Base-by-base conservation (phyloP, 2,888 invertebrate species). In the Cremastinae sp. region DNA sequence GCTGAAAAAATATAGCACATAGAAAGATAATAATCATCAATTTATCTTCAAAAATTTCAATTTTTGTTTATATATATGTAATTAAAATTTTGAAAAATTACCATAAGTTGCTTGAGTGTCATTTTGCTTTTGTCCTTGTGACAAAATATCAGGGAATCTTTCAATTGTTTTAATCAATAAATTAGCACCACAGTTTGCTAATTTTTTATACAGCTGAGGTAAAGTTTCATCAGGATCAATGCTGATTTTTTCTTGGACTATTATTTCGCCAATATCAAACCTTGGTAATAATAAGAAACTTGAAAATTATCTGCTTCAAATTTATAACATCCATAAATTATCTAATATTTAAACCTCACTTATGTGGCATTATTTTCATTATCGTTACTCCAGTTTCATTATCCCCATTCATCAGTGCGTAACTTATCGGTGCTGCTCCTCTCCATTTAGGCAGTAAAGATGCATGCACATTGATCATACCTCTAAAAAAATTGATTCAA, bases 391-490 rank as follows among this genome's bases (percentile, higher is more conserved):
- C 98, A 7, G 97, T 96, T 79, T 91, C 90, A 9, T 88, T 85
- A 87, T 98, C 98, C 9, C 96, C 97, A 87, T 95, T 93, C 83
- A 97, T 92, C 61, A 98, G 90, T 0, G 97, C 93, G 90, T 97
- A 93, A 64, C 96, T 93, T 56, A 98, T 95, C 0, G 98, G 98
- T 0, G 98, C 95, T 8, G 98, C 97, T 4, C 98, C 98, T 81
- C 98, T 92, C 97, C 97, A 98, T 68, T 95, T 92, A 0, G 98
- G 98, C 77, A 98, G 90, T 58, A 98, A 89, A 90, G 98, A 98
- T 0, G 95, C 97, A 90, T 98, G 98, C 0, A 98, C 95, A 91
- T 98, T 98, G 37, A 98, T 91, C 92, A 98, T 96, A 22, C 98
- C 98, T 83, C 96, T 96, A 87, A 65, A 91, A 91, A 74, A 83